phyloP scores from a whole-genome alignment of 2,113 vertebrate genomes.

The Dipodomys stephensi region DNA sequence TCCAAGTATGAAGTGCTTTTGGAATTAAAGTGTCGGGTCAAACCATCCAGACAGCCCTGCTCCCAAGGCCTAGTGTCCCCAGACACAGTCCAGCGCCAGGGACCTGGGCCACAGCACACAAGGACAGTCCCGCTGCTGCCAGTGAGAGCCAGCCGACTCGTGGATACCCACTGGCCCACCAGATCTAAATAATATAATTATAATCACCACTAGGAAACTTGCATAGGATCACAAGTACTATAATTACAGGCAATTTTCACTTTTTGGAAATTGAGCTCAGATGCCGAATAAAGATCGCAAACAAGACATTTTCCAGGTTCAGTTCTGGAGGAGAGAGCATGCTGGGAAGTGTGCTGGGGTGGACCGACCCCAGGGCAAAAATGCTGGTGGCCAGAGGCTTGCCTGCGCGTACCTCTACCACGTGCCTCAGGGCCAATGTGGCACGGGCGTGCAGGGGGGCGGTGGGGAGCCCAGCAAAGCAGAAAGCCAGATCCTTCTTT shows the following conservation, averaged over 20 bases:
- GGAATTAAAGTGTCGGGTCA: conserved; percentile 4
- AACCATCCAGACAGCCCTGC: not conserved
- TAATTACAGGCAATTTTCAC: conserved; percentile 78
- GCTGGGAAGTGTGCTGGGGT: not conserved
- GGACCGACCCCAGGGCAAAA: not conserved
- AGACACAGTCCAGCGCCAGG: not conserved
- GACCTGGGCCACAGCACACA: fast-evolving
- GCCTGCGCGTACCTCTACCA: too few relatives aligned
- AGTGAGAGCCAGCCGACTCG: not conserved
- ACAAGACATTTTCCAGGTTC: conserved; percentile 32
- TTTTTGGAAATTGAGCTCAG: conserved; percentile 75
- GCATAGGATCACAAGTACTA: conserved; percentile 54
- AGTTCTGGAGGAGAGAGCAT: not conserved
- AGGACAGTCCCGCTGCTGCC: not conserved
- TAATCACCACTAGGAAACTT: conserved; percentile 51
- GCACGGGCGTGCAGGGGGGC: too few relatives aligned
- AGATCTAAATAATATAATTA: conserved; percentile 53
- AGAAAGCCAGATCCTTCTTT: not conserved
- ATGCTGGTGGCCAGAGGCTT: fast-evolving
- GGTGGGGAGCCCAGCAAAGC: too few relatives aligned
- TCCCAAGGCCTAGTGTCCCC: not conserved
- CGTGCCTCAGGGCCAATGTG: fast-evolving
- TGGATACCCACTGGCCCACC: conserved; percentile 10
- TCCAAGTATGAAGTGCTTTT: conserved; percentile 60
- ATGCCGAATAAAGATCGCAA: conserved; percentile 37